Percentiles rank a stretch among this genome's conserved stretches.
These are phyloP conservation scores for Entosphenus tridentatus DNA, from an alignment of 2,113 vertebrate species.

Conservation along the genomic window DNA sequence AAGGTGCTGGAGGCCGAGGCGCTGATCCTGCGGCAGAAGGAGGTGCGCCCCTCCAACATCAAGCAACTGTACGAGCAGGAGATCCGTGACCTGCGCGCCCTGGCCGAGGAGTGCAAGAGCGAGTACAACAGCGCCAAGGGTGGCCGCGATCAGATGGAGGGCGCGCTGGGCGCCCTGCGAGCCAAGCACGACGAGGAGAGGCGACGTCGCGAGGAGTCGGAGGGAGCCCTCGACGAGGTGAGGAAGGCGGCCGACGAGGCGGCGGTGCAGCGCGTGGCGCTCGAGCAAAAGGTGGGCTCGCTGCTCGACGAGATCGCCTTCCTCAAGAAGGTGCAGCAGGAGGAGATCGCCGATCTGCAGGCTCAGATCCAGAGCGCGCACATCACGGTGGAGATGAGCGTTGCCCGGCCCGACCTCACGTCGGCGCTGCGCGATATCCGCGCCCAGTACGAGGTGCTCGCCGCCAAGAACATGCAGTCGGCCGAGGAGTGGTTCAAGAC, in stretches of 20 bases:
- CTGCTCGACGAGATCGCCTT: constrained; percentile 34
- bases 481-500: constrained; percentile 39
- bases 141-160: constrained; percentile 22
- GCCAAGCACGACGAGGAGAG: constrained; percentile 27
- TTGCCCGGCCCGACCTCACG: constrained; percentile 29
- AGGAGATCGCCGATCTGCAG: constrained; percentile 26
- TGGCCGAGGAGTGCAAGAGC: constrained; percentile 26
- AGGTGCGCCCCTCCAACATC: constrained; percentile 26
- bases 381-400: constrained; percentile 23
- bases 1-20: constrained; percentile 25
- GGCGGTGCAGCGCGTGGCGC: constrained; percentile 22
- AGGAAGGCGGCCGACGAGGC: constrained; percentile 24
- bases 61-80: constrained; percentile 30
- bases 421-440: constrained; percentile 33
- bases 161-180: constrained; percentile 21
- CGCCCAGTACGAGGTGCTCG: constrained; percentile 33
- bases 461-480: constrained; percentile 31
- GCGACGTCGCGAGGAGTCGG: constrained; percentile 16
- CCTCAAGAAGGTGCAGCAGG: constrained; percentile 32
- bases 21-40: constrained; percentile 23
- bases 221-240: constrained; percentile 22
- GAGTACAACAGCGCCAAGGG: constrained; percentile 29
- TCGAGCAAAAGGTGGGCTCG: constrained; percentile 28
- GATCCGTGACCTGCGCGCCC: constrained; percentile 23
- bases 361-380: constrained; percentile 25